phyloP scores from a whole-genome alignment of 2,888 invertebrate species.

The Tinea pellionella region DNA sequence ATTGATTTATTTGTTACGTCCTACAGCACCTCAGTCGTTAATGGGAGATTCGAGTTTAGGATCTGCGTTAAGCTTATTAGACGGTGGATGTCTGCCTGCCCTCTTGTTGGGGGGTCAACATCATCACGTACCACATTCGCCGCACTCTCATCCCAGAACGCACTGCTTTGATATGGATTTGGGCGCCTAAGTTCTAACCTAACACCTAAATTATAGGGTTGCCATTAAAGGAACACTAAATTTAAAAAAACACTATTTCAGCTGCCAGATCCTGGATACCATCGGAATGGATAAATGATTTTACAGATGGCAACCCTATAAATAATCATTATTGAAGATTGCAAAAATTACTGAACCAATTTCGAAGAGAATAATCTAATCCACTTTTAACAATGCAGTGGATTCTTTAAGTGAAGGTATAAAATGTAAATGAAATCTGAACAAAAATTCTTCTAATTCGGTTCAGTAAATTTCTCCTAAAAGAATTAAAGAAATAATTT shows the following conservation, averaged over 20 bases:
- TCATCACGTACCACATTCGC: constrained; percentile 56
- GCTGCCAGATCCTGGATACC: neutral
- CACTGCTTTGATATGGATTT: constrained; percentile 61
- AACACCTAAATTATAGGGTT: neutral
- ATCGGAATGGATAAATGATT: neutral
- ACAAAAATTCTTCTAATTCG: neutral
- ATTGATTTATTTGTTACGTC: neutral
- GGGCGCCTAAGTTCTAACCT: constrained; percentile 29
- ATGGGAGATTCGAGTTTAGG: constrained; percentile 23
- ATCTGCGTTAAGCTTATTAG: constrained; percentile 22
- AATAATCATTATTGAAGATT: constrained; percentile 1
- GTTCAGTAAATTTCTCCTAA: neutral
- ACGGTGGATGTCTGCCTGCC: constrained; percentile 38
- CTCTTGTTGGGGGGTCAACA: constrained; percentile 40
- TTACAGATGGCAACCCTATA: neutral
- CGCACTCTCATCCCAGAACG: constrained; percentile 45
- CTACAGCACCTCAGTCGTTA: neutral
- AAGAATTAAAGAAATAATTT: neutral
- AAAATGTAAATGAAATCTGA: neutral
- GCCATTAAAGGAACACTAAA: neutral
- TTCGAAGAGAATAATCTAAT: neutral
- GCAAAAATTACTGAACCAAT: neutral
- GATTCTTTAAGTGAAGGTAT: neutral
- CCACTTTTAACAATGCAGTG: neutral
- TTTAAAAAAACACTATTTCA: neutral